Percentiles rank a stretch among this genome's conserved stretches.
Evolutionary conservation across 2,888 invertebrate species (phyloP).

Genomic region (Timema cristinae): DNA sequence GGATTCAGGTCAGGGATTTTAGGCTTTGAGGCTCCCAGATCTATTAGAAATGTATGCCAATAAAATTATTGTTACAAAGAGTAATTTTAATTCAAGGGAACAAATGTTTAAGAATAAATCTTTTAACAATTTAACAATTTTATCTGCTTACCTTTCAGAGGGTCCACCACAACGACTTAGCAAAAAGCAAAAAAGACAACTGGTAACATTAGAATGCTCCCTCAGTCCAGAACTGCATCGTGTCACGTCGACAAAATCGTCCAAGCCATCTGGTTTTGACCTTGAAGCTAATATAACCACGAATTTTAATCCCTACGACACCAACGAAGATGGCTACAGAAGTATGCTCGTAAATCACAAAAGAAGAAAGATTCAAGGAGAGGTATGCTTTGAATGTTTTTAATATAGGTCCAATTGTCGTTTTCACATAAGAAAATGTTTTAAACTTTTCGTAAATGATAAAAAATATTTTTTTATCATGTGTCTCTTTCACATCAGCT

Average conservation of each 20-base stretch:
- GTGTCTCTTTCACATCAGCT: too few relatives aligned
- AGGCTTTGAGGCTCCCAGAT: too few relatives aligned
- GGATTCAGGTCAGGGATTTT: too few relatives aligned
- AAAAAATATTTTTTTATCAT: too few relatives aligned
- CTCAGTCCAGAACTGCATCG: slow-evolving; percentile 39
- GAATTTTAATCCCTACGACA: slow-evolving; percentile 44
- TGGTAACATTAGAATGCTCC: slow-evolving; percentile 40
- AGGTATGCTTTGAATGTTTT: slow-evolving; percentile 49
- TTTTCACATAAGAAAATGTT: too few relatives aligned
- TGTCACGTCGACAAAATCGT: slow-evolving; percentile 48
- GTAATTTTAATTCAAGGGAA: too few relatives aligned
- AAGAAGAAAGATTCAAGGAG: slow-evolving; percentile 63
- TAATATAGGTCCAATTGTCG: too few relatives aligned
- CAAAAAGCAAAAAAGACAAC: slow-evolving; percentile 56
- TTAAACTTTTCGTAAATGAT: too few relatives aligned
- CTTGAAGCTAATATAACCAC: slow-evolving; percentile 45
- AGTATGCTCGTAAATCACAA: slow-evolving; percentile 68
- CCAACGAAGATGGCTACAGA: slow-evolving; percentile 62
- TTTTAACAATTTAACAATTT: too few relatives aligned
- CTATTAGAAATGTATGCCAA: too few relatives aligned
- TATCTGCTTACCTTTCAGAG: slow-evolving; percentile 40
- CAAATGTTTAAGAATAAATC: too few relatives aligned
- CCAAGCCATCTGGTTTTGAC: slow-evolving; percentile 44
- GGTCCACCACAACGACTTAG: slow-evolving; percentile 57
- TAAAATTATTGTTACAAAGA: too few relatives aligned